Evolutionary conservation across 2,113 vertebrate species (phyloP), one percentile per base, ranked within the genome.

Genomic region (Trematocara stigmaticum): DNA sequence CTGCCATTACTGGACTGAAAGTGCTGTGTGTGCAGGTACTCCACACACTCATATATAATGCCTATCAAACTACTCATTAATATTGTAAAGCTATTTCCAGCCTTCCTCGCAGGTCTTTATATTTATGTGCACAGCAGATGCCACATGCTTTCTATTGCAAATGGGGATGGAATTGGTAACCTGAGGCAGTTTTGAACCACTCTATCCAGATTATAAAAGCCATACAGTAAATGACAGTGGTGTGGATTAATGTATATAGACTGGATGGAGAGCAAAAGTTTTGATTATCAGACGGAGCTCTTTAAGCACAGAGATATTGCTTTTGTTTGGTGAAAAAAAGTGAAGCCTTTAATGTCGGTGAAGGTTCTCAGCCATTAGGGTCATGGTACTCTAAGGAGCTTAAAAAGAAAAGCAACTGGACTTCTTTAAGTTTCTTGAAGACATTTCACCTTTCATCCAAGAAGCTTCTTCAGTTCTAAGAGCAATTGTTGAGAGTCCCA

Each of bases 51-150:
- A 74, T 86, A 89, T 90, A 92, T 86, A 92, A 88, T 81, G 61
- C 64, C 88, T n/a, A 91, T 94, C 88, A 93, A 92, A 91, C 66
- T 84, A 78, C 85, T 91, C 90, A 88, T 94, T 93, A 92, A 93
- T 88, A 93, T 86, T 76, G 47, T 38, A 64, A 53, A 78, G 42
- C 89, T 86, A 83, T 91, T 91, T 91, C 45, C 79, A 90, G 82
- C 23, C 64, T 79, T 47, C 64, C 57, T 61, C 6, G 1, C 6
- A 47, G 79, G 7, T 40, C 78, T 42, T 57, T 69, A 42, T 38
- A 35, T 59, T 55, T 78, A 40, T 5, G 6, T 84, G 53, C 57
- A 80, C 59, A 26, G 10, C 47, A 57, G n/a, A 76, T 26, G 45
- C 16, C 80, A 66, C 57, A 51, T 80, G 38, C 34, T 87, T 87